Evolutionary conservation across 2,113 vertebrate species (phyloP).

Genomic region (Toxotes jaculatrix): DNA sequence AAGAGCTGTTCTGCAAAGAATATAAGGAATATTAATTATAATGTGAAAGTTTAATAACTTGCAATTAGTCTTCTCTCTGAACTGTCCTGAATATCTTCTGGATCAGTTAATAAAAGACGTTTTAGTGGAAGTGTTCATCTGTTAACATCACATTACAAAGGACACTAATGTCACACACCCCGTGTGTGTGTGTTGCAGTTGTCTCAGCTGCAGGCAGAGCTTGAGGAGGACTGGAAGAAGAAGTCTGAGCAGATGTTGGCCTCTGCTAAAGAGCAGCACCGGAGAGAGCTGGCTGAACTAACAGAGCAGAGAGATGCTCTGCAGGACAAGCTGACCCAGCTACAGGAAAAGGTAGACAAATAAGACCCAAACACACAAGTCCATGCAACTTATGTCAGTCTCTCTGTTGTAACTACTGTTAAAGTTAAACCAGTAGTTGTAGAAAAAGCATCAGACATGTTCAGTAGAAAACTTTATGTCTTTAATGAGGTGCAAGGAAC

Average conservation of each 20-base stretch:
- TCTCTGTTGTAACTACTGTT: too few species aligned
- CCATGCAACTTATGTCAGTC: too few species aligned
- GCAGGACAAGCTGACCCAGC: slow-evolving; percentile 83
- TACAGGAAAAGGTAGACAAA: slow-evolving; percentile 87
- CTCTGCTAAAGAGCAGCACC: slow-evolving; percentile 85
- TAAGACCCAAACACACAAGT: neutral
- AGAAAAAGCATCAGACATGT: too few species aligned
- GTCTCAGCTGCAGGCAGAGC: slow-evolving; percentile 87
- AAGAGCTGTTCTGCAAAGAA: neutral
- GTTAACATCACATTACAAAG: neutral
- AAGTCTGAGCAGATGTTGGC: slow-evolving; percentile 85
- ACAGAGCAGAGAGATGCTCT: slow-evolving; percentile 86
- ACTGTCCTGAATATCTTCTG: neutral
- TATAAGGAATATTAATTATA: neutral
- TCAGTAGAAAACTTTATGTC: too few species aligned
- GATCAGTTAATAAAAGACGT: neutral
- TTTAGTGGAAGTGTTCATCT: neutral
- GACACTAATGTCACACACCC: neutral
- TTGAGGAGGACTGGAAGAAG: slow-evolving; percentile 89
- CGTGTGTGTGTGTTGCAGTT: slow-evolving; percentile 76
- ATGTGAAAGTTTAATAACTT: neutral
- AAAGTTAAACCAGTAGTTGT: too few species aligned
- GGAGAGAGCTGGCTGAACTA: slow-evolving; percentile 83
- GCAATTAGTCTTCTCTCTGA: neutral
- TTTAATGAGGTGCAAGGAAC: too few species aligned